phyloP scores from a whole-genome alignment of 2,888 invertebrate genomes.

The Itoplectis maculator region DNA sequence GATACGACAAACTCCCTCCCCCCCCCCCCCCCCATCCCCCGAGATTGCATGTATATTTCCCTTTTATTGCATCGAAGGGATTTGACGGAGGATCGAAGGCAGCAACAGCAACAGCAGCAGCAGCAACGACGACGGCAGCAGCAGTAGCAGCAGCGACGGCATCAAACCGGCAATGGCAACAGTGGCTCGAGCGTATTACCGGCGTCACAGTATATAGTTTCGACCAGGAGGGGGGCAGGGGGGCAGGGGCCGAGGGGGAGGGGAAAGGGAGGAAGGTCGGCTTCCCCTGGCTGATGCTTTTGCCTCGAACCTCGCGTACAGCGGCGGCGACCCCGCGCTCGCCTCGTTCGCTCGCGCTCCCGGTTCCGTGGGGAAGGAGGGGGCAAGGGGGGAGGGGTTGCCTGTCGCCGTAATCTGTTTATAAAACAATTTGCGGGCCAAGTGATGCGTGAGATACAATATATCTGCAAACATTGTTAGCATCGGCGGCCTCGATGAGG shows the following conservation, averaged over 20 bases:
- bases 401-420: constrained; percentile 90
- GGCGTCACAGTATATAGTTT: constrained; percentile 64
- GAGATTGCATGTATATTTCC: constrained; percentile 69
- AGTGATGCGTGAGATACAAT: constrained; percentile 88
- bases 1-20: too few relatives aligned
- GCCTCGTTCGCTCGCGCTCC: constrained; percentile 44
- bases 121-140: constrained; percentile 67
- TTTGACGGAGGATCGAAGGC: constrained; percentile 63
- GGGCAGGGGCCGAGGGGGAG: constrained; percentile 21
- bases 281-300: constrained; percentile 48
- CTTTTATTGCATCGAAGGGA: constrained; percentile 71
- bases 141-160: constrained; percentile 70
- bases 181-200: constrained; percentile 62
- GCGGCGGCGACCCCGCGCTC: constrained; percentile 10
- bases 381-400: too few relatives aligned
- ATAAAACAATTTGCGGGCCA: constrained; percentile 92
- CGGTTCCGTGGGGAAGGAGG: too few relatives aligned
- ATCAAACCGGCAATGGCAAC: constrained; percentile 50
- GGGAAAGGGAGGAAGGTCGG: too few relatives aligned
- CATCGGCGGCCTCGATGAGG: constrained; percentile 84
- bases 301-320: constrained; percentile 34
- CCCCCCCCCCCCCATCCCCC: too few relatives aligned
- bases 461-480: constrained; percentile 85
- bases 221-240: constrained; percentile 29
- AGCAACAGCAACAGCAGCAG: background rate